Base-by-base conservation (phyloP, 2,888 invertebrate genomes). In the Lasioglossum leucozonium region DNA sequence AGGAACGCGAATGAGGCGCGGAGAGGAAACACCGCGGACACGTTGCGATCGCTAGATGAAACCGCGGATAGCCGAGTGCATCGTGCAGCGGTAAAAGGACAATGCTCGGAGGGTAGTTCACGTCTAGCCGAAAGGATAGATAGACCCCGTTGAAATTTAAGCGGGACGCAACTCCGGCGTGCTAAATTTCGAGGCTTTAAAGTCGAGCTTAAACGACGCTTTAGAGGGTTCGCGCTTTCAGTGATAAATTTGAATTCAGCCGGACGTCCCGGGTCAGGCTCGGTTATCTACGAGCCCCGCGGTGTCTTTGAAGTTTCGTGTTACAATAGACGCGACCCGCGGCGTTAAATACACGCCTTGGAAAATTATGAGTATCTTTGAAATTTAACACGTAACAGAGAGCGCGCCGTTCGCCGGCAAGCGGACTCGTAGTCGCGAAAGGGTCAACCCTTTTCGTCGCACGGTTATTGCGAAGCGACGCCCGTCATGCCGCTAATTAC, bases 151-250 rank as follows among this genome's bases (percentile, higher is more conserved):
- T 65, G 81, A 86, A 88, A 89, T 89, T 89, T 89, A 88, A 81
- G 79, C 81, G 74, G 65, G 30, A 55, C 67, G 58, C 72, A 73
- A 77, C 74, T 42, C 51, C 62, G 55, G 55, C 76, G 71, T 51
- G 88, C 76, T 84, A 83, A 89, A 84, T 88, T 84, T 84, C 84
- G 72, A 77, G 72, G 62, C 73, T 87, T 87, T 82, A 86, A 85
- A 78, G 82, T 76, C 81, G 62, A 65, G 76, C 77, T 73, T 83
- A 84, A 89, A 89, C 82, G 86, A 75, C 69, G 80, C 72, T 82
- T 78, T 71, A 81, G 75, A 72, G 77, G 72, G 72, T 72, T 67
- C 67, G 37, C 71, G 37, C 62, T 71, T 86, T 82, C 62, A 58
- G 55, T 76, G 74, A 80, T 82, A 83, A 89, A 80, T 82, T 80